Evolutionary conservation across 2,113 vertebrate species (phyloP).

Genomic region (Tylochromis polylepis): DNA sequence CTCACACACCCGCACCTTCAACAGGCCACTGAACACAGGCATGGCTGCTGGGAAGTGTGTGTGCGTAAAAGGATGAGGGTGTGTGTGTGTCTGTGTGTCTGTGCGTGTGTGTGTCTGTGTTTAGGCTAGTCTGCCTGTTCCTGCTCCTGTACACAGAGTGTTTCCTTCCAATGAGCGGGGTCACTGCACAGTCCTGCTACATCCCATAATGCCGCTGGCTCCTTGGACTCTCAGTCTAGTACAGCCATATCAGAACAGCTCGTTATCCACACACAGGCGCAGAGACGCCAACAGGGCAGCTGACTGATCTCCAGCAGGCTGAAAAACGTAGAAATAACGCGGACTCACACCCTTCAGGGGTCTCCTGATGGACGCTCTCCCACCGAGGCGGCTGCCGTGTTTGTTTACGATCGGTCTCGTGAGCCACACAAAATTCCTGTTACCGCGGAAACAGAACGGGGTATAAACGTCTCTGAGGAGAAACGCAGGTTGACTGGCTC

Average conservation of each 20-base stretch:
- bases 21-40: slow-evolving; percentile 97
- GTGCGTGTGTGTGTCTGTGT: slow-evolving; percentile 16
- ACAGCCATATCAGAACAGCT: slow-evolving; percentile 26
- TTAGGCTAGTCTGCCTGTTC: slow-evolving; percentile 41
- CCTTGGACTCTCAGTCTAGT: slow-evolving; percentile 41
- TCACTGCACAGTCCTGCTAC: slow-evolving; percentile 66
- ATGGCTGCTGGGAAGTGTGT: slow-evolving; percentile 70
- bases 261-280: neutral
- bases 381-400: slow-evolving; percentile 34
- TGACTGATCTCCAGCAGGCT: neutral
- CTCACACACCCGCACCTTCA: slow-evolving; percentile 97
- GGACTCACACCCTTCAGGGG: slow-evolving; percentile 33
- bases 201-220: slow-evolving; percentile 57
- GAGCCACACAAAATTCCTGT: slow-evolving; percentile 36
- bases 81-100: neutral
- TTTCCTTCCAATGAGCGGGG: slow-evolving; percentile 59
- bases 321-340: neutral
- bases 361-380: slow-evolving; percentile 21
- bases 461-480: neutral
- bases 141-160: slow-evolving; percentile 45
- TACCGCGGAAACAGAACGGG: slow-evolving; percentile 39
- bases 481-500: neutral
- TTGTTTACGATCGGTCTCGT: slow-evolving; percentile 64
- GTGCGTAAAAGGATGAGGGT: neutral
- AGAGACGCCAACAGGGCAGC: neutral